Conservation (phyloP, 2,797 vertebrate species). For the Antrozous pallidus region DNA sequence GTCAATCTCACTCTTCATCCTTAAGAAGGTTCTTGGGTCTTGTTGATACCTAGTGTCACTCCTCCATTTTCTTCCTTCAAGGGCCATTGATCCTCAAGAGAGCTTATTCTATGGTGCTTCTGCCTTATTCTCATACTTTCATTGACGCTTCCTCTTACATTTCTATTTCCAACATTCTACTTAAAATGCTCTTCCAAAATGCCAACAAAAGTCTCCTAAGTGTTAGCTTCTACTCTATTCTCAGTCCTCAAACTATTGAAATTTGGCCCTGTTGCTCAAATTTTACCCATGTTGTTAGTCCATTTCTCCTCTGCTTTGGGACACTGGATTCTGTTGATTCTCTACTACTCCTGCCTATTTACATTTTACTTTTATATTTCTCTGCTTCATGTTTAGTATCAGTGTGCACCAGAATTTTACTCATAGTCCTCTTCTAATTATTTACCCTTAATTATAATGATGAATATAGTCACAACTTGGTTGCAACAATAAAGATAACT, state of each 20-base stretch:
- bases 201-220: neutral
- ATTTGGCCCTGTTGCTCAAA: neutral
- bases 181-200: neutral
- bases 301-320: neutral
- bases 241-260: neutral
- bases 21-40: neutral
- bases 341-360: neutral
- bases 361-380: neutral
- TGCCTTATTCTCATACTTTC: neutral
- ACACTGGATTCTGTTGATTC: neutral
- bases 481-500: slow-evolving; percentile 27
- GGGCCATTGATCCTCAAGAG: neutral
- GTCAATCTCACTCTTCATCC: neutral
- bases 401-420: neutral
- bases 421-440: neutral
- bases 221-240: neutral
- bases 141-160: neutral
- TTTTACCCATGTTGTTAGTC: neutral
- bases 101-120: neutral
- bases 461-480: neutral
- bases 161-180: neutral
- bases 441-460: neutral
- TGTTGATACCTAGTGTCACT: neutral
- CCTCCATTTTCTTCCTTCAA: neutral
- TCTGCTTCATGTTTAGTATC: neutral